phyloP scores from a whole-genome alignment of 2,888 invertebrate species.

The Lepidonotus clava region DNA sequence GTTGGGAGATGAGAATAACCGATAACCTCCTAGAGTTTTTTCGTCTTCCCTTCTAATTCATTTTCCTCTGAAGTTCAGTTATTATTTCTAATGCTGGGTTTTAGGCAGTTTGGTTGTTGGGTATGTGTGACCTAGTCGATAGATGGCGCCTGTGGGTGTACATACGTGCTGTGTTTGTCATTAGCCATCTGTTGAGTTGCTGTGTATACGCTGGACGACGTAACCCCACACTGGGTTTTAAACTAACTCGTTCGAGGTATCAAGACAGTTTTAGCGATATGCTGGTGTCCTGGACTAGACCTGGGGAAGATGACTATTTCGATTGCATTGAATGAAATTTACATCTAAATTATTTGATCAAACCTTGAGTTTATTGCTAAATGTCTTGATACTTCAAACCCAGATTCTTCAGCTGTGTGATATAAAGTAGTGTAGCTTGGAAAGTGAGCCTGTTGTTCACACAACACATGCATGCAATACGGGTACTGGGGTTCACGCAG shows the following conservation, averaged over 20 bases:
- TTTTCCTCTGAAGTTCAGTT: neutral
- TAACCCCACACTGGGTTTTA: neutral
- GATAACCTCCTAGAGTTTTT: neutral
- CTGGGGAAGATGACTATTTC: too few relatives aligned
- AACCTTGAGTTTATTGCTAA: neutral
- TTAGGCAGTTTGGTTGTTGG: conserved; percentile 45
- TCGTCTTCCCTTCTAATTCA: conserved; percentile 4
- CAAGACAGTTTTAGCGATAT: neutral
- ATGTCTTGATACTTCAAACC: neutral
- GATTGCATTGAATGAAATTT: too few relatives aligned
- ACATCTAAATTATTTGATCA: too few relatives aligned
- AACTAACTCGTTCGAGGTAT: neutral
- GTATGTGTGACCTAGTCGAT: conserved; percentile 38
- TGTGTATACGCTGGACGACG: neutral
- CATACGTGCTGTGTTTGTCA: conserved; percentile 46
- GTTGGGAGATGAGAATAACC: conserved; percentile 46
- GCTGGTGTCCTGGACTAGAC: too few relatives aligned
- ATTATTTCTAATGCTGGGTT: conserved; percentile 39
- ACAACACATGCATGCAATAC: conserved; percentile 1
- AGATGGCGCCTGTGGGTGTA: conserved; percentile 47
- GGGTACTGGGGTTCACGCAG: conserved; percentile 7
- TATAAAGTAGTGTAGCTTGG: conserved; percentile 16
- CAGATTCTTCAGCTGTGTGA: conserved; percentile 5
- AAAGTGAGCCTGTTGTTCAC: neutral
- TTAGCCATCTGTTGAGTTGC: conserved; percentile 37